These are phyloP conservation scores for Perca fluviatilis DNA, from an alignment of 2,113 vertebrate species.

Conservation along the genomic window DNA sequence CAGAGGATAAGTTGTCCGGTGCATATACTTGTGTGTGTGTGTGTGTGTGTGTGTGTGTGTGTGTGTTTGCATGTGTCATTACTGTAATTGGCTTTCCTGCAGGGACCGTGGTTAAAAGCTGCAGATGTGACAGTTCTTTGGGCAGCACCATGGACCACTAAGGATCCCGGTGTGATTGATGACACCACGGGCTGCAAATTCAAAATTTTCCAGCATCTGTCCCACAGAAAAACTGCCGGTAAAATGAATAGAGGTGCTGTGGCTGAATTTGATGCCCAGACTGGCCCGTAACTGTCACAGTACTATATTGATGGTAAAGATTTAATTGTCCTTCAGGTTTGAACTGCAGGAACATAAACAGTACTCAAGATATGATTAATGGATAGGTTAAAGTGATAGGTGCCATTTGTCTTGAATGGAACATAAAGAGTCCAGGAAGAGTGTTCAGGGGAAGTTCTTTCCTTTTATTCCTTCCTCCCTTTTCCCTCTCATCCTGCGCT, in stretches of 20 bases:
- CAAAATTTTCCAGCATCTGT: neutral
- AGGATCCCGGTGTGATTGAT: slow-evolving; percentile 62
- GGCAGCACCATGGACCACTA: slow-evolving; percentile 42
- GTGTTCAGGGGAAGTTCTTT: slow-evolving; percentile 27
- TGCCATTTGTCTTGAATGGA: slow-evolving; percentile 32
- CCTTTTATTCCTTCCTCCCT: neutral
- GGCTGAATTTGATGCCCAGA: slow-evolving; percentile 10
- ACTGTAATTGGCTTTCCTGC: slow-evolving; percentile 47
- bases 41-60: slow-evolving; percentile 10
- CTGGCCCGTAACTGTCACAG: neutral
- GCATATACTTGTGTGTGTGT: neutral
- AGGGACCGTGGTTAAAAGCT: slow-evolving; percentile 45
- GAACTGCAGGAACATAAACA: slow-evolving; percentile 11
- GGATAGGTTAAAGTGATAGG: slow-evolving; percentile 29
- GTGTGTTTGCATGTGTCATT: slow-evolving; percentile 23
- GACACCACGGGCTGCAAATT: slow-evolving; percentile 33
- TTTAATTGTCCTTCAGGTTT: neutral
- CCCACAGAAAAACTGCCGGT: neutral
- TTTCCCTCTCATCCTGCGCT: slow-evolving; percentile 1
- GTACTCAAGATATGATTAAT: slow-evolving; percentile 29
- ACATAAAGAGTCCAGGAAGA: neutral
- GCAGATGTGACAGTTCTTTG: slow-evolving; percentile 59
- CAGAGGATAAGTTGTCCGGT: neutral
- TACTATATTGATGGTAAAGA: slow-evolving; percentile 14
- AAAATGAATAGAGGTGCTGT: neutral